Base-by-base conservation (phyloP, 2,888 invertebrate species). In the Xestia sexstrigata region DNA sequence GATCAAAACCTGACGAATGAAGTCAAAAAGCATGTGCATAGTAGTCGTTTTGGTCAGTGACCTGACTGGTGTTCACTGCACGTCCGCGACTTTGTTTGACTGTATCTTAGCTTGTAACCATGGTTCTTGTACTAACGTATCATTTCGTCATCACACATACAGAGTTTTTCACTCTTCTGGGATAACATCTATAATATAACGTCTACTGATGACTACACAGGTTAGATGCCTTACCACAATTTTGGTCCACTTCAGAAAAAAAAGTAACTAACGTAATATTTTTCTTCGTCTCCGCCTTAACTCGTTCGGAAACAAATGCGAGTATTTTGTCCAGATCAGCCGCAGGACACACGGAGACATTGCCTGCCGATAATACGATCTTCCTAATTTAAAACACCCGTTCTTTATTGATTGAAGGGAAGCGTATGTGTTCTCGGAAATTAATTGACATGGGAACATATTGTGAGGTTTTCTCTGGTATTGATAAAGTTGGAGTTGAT, bases 251-350 rank as follows among this genome's bases (percentile, higher is more conserved):
- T n/a, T n/a, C 11, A n/a, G 26, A 15, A 15, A 26, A 58, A 26
- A 55, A 26, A 13, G 26, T 60, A 2, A 8, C 17, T 1, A 60
- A 60, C 17, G 17, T 60, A 26, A 58, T 7, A 23, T 17, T n/a
- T 71, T 49, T 49, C n/a, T n/a, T 45, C 1, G 20, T 42, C 71
- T 75, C 30, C 58, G 30, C 88, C 84, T 86, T 81, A 88, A 81
- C 35, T 26, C 15, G 7, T 39, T 20, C 0, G 20, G 67, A 82
- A 85, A 87, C 63, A 84, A 82, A 88, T 88, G 75, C 11, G 15
- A 69, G 35, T 70, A 47, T 79, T 87, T 79, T 67, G 70, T 79
- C 74, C 60, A 42, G 71, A 80, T 76, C 82, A 35, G 52, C 69
- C 71, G 60, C 70, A 67, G 49, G 67, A 39, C 62, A 75, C n/a